Conservation (phyloP, 2,888 invertebrate species). For the Papilio demoleus region DNA sequence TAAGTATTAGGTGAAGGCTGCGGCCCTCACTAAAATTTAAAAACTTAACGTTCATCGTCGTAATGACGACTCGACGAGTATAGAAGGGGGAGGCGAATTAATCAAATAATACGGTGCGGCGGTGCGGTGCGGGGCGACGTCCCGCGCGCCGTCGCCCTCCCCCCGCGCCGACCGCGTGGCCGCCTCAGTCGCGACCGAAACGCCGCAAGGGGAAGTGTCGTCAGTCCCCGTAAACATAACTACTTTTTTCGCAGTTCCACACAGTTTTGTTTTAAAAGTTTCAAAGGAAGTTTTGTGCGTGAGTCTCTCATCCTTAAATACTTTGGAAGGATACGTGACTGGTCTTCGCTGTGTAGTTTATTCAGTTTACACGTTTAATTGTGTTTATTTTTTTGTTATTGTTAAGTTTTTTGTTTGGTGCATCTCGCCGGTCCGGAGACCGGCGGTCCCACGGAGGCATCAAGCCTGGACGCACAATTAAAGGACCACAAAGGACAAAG, state of each 20-base stretch:
- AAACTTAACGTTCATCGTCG: slow-evolving; percentile 80
- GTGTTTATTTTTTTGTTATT: slow-evolving; percentile 82
- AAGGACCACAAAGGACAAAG: slow-evolving; percentile 75
- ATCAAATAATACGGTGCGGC: slow-evolving; percentile 81
- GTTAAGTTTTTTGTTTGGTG: slow-evolving; percentile 83
- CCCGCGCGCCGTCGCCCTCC: slow-evolving; percentile 53
- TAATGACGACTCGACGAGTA: slow-evolving; percentile 79
- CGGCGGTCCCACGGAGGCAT: slow-evolving; percentile 74
- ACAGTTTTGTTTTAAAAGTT: slow-evolving; percentile 81
- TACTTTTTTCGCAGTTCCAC: slow-evolving; percentile 82
- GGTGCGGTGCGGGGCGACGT: slow-evolving; percentile 64
- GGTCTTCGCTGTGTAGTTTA: slow-evolving; percentile 72
- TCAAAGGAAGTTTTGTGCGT: slow-evolving; percentile 76
- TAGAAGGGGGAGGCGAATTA: slow-evolving; percentile 84
- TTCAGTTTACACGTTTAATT: slow-evolving; percentile 75
- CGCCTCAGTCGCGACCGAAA: slow-evolving; percentile 80
- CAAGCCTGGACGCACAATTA: slow-evolving; percentile 75
- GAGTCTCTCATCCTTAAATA: slow-evolving; percentile 68
- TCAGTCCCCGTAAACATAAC: slow-evolving; percentile 69
- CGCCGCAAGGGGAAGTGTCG: slow-evolving; percentile 78
- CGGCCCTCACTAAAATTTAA: slow-evolving; percentile 79
- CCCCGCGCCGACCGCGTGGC: slow-evolving; percentile 70
- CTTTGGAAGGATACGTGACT: slow-evolving; percentile 67
- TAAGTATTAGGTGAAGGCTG: slow-evolving; percentile 81
- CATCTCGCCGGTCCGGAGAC: slow-evolving; percentile 80